Conservation (phyloP, 2,888 invertebrate genomes). For the Tetragonisca angustula region DNA sequence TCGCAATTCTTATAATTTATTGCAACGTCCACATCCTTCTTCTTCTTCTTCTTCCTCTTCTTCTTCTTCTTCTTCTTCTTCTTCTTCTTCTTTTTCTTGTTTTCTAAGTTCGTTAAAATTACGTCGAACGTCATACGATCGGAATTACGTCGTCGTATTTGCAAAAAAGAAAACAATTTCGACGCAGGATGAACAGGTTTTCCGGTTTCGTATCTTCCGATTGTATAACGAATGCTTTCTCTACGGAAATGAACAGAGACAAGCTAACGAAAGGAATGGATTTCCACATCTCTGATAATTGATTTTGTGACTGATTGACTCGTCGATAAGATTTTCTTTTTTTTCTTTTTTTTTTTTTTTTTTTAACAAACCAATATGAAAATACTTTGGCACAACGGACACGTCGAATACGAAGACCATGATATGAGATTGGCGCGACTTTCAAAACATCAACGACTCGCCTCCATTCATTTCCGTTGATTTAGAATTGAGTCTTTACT, state of each 20-base stretch:
- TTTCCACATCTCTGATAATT: background rate
- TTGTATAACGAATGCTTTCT: slow-evolving; percentile 15
- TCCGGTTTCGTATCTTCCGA: slow-evolving; percentile 1
- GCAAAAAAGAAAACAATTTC: background rate
- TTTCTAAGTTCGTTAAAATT: slow-evolving; percentile 49
- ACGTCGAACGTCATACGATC: slow-evolving; percentile 26
- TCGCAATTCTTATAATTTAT: slow-evolving; percentile 35
- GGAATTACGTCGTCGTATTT: slow-evolving; percentile 6
- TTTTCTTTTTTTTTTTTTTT: background rate
- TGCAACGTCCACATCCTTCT: slow-evolving; percentile 55
- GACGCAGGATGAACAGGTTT: background rate
- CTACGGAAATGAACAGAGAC: slow-evolving; percentile 48
- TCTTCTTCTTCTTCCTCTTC: background rate
- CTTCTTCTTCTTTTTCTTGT: slow-evolving; percentile 15
- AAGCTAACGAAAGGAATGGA: background rate
- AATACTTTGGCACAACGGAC: slow-evolving; percentile 66
- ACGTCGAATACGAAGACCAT: slow-evolving; percentile 26
- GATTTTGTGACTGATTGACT: background rate
- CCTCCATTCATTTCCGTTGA: slow-evolving; percentile 44
- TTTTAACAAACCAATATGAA: slow-evolving; percentile 34
- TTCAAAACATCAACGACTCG: background rate
- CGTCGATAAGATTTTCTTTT: background rate
- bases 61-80: background rate
- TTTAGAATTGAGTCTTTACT: slow-evolving; percentile 65
- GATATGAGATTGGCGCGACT: background rate